Evolutionary conservation across 2,113 vertebrate species (phyloP), one percentile per base, ranked within the genome.

Genomic region (Ptychochromis oligacanthus): DNA sequence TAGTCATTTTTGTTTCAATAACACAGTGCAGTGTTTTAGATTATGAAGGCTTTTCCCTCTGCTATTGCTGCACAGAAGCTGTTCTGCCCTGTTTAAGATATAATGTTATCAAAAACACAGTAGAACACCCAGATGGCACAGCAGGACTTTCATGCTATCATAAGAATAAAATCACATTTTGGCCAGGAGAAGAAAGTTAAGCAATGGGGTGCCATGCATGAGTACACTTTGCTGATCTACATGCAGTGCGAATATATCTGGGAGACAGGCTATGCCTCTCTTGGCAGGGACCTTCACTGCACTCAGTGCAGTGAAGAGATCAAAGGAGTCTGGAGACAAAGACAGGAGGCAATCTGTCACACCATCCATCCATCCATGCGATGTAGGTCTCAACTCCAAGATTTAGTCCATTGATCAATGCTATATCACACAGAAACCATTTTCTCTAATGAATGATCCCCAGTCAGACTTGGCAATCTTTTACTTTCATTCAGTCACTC

Each of bases 301-400:
- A 79, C 74, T 88, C 9, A 72, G 70, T 55, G 88, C 85, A 81
- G 80, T 87, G 83, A 83, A 75, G 81, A 79, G 84, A 92, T 88
- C 81, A 90, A 92, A 90, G 54, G 62, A 36, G 81, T 84, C 70
- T 87, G 62, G 77, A 92, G 77, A 90, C 85, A 87, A 89, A 77
- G 84, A 85, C 83, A 90, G 77, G 83, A 93, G 80, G 87, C 79
- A 64, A 55, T 85, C 87, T 88, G 85, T 89, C 87, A 90, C 83
- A 87, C 43, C 81, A 86, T 87, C 24, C 78, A 91, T 88, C 13
- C 81, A 86, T 84, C 84, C 77, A 86, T 77, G 85, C 72, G 28
- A 52, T 22, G 82, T 81, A 60, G 72, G 75, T 78, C 38, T 79
- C 36, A 15, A 75, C 75, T 77, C 78, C 75, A 1, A 76, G 57